These are phyloP conservation scores for Drosophila hydei DNA, from an alignment of 1,140 invertebrate genomes.

Conservation along the genomic window DNA sequence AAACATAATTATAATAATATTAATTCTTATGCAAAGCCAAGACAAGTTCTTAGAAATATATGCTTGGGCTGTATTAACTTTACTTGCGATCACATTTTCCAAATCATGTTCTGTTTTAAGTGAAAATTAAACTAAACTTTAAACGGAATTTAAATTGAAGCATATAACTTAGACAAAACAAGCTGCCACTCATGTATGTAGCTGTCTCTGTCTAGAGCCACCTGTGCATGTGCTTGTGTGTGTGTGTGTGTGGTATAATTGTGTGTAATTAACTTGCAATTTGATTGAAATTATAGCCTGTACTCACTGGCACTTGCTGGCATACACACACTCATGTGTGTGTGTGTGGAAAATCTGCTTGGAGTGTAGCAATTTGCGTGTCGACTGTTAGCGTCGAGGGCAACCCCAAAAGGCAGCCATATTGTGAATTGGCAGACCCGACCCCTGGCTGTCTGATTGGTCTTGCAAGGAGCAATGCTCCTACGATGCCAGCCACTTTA, in stretches of 20 bases:
- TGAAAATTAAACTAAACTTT: background rate
- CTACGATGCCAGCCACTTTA: slow-evolving; percentile 59
- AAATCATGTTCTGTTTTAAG: background rate
- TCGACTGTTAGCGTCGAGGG: slow-evolving; percentile 19
- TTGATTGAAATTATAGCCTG: slow-evolving; percentile 77
- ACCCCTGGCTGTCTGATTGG: slow-evolving; percentile 23
- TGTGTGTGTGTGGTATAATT: slow-evolving; percentile 61
- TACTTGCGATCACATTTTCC: background rate
- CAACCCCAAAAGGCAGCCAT: slow-evolving; percentile 61
- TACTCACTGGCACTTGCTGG: slow-evolving; percentile 17
- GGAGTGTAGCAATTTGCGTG: slow-evolving; percentile 71
- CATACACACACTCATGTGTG: background rate
- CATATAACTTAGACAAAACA: slow-evolving; percentile 14
- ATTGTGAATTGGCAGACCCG: slow-evolving; percentile 55
- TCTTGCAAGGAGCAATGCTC: slow-evolving; percentile 60
- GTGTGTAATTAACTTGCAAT: slow-evolving; percentile 79
- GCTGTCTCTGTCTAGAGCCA: slow-evolving; percentile 6
- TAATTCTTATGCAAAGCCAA: no score
- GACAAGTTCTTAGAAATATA: no score
- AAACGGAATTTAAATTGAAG: background rate
- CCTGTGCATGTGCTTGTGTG: slow-evolving; percentile 16
- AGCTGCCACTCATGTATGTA: slow-evolving; percentile 23
- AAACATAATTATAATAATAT: no score
- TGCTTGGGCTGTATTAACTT: background rate
- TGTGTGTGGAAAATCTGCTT: slow-evolving; percentile 1